Evolutionary conservation across 2,113 vertebrate species (phyloP).

Genomic region (Oncorhynchus gorbuscha): DNA sequence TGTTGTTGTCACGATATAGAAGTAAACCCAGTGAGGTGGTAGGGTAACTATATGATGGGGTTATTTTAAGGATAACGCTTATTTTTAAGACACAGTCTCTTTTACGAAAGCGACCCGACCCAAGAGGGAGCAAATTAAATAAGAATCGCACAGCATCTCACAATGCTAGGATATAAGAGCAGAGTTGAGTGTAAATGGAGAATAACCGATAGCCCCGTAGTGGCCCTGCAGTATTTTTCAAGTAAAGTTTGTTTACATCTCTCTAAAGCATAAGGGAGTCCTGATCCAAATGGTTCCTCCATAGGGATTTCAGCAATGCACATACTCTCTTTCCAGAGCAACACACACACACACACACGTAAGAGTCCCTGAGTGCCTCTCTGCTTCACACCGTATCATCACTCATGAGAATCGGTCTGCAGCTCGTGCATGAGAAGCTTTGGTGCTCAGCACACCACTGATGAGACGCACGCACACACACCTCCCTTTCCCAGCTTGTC

Average conservation of each 20-base stretch:
- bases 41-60: too few species aligned
- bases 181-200: neutral
- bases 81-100: too few species aligned
- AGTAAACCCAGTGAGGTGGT: too few species aligned
- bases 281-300: constrained; percentile 32
- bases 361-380: neutral
- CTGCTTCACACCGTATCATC: constrained; percentile 25
- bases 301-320: neutral
- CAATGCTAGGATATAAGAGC: neutral
- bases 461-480: constrained; percentile 25
- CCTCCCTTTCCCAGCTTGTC: neutral
- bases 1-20: neutral
- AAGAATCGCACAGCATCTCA: neutral
- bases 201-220: too few species aligned
- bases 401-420: constrained; percentile 58
- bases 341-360: constrained; percentile 15
- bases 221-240: too few species aligned
- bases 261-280: constrained; percentile 18
- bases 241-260: constrained; percentile 19
- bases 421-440: constrained; percentile 5
- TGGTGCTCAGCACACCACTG: constrained; percentile 39
- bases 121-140: neutral
- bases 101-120: neutral
- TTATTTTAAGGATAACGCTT: too few species aligned
- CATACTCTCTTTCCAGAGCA: neutral